Evolutionary conservation across 2,888 invertebrate species (phyloP).

Genomic region (Himalopsyche japonica): DNA sequence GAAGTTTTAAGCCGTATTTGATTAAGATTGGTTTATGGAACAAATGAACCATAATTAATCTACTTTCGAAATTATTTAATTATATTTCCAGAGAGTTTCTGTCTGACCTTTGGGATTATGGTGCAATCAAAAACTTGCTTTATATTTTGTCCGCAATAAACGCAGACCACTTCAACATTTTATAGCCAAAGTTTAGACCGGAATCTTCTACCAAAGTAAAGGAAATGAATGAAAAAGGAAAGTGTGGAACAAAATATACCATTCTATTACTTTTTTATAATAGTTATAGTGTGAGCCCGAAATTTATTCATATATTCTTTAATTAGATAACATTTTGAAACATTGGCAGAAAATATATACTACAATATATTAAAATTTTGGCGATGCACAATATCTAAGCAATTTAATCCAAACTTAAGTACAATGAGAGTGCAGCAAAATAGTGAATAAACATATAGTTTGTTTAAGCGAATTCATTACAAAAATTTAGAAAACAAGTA

Average conservation of each 20-base stretch:
- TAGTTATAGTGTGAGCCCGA: no score
- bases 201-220: not conserved
- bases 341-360: no score
- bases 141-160: not conserved
- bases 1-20: no score
- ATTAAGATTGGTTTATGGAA: not conserved
- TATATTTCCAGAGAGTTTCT: not conserved
- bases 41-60: not conserved
- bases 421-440: no score
- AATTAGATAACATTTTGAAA: no score
- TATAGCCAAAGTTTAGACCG: not conserved
- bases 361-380: no score
- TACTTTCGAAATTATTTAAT: not conserved
- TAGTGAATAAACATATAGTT: no score
- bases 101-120: not conserved
- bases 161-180: not conserved
- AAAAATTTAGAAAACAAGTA: no score
- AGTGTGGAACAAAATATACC: not conserved
- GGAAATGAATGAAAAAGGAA: not conserved
- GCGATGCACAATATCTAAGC: no score
- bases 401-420: no score
- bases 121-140: slow-evolving; percentile 1
- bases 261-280: not conserved
- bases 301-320: no score
- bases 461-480: no score